Base-by-base conservation (phyloP, 2,888 invertebrate species). In the Metopia argyrocephala region DNA sequence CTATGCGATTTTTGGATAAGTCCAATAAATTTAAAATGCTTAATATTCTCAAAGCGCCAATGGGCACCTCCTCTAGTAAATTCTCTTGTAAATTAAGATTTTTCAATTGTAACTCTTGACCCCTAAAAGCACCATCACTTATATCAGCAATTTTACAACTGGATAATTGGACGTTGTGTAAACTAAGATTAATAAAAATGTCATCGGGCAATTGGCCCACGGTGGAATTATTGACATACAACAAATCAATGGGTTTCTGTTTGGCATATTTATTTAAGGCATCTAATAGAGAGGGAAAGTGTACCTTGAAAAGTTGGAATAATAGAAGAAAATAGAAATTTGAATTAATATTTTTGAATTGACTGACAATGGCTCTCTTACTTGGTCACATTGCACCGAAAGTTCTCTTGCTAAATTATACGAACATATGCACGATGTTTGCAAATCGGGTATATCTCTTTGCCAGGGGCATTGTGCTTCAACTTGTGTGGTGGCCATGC, bases 141-240 rank as follows among this genome's bases (percentile, higher is more conserved):
- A 97, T 93, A 79, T 91, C 92, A 86, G 92, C 93, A 79, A 96
- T 94, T 88, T 93, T 94, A 89, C 96, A 97, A 78, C 95, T 95
- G 54, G 96, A 96, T 85, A 96, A 92, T 91, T 97, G 97, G 66
- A 96, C 92, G 90, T 96, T 97, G 87, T 95, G 94, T 86, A 96
- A 93, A 87, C 92, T 93, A 68, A 96, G 91, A 86, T 94, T 93
- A 28, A 91, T 89, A 85, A 96, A 94, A 82, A 94, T 93, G 82
- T 93, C 93, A 86, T 95, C 93, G 61, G 92, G 92, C 65, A 97
- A 91, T 68, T 92, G 91, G 31, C 92, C 92, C 65, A 97, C 93
- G 38, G 95, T 95, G 66, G 96, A 96, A 91, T 97, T 97, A 91
- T 96, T 96, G 80, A 97, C 93, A 89, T 97, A 97, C 48, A 97